Evolutionary conservation across 2,888 invertebrate genomes (phyloP), one percentile per base, ranked within the genome.

Genomic region (Molorchus minor): DNA sequence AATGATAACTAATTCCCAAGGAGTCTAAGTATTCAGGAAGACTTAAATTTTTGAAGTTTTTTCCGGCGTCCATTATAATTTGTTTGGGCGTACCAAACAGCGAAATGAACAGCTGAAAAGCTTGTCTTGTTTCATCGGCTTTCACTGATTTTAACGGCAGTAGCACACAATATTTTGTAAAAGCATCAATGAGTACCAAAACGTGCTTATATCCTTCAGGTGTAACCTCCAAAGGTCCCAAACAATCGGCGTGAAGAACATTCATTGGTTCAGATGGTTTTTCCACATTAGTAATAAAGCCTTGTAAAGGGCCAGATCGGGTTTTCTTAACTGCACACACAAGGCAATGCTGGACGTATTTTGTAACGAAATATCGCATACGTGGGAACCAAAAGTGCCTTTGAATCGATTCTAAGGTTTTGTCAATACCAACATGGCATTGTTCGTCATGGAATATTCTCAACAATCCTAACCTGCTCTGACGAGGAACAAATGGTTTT

Each of bases 321-420:
- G 70, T 65, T 43, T 71, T 69, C 45, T 71, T 71, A 25, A 71
- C 63, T 5, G 63, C 69, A 61, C 69, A 70, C 12, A 70, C 36
- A 1, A 71, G 46, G 46, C 72, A 73, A 61, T 72, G 69, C 47
- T 64, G 57, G 4, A 71, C 35, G 38, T 74, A 74, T 19, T 55
- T 56, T 41, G 62, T 68, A 5, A 70, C 56, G 54, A 69, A 73
- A n/a, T 55, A 53, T 46, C 65, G 49, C 61, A 71, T 60, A 2
- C 60, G 49, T 3, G 71, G 71, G 58, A 72, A 73, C 69, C 70
- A 73, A 56, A 71, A 73, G 41, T 73, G 61, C 35, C 61, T 16
- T 3, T 12, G 3, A 15, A 73, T 71, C 2, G 62, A 66, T 15
- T 58, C 62, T 20, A 46, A 40, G 4, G 70, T 69, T 53, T 72